phyloP scores from a whole-genome alignment of 2,888 invertebrate genomes.

The Hirtodrosophila histrioides region DNA sequence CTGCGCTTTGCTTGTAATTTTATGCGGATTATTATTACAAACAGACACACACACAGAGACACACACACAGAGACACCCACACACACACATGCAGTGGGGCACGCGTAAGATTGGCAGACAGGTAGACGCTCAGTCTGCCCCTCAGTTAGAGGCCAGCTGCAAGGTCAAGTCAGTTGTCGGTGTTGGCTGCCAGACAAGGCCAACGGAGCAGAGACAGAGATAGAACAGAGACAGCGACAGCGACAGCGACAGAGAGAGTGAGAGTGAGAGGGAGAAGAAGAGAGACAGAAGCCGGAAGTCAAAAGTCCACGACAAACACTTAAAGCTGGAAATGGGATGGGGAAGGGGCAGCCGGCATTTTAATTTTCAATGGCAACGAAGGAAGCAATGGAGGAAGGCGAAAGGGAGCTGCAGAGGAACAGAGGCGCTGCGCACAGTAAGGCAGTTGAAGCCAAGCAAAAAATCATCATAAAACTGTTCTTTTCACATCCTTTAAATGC shows the following conservation, averaged over 20 bases:
- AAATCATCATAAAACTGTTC: too few relatives aligned
- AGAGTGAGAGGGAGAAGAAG: slow-evolving; percentile 1
- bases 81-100: slow-evolving; percentile 32
- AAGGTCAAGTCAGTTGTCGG: slow-evolving; percentile 65
- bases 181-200: slow-evolving; percentile 50
- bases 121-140: slow-evolving; percentile 57
- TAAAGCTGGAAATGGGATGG: slow-evolving; percentile 30
- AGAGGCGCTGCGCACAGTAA: too few relatives aligned
- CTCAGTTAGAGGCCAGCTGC: slow-evolving; percentile 38
- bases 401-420: neutral
- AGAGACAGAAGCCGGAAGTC: slow-evolving; percentile 68
- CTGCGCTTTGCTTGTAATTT: slow-evolving; percentile 79
- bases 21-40: slow-evolving; percentile 82
- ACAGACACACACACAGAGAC: slow-evolving; percentile 44
- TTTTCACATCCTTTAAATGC: too few relatives aligned
- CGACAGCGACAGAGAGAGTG: neutral
- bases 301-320: slow-evolving; percentile 70
- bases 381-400: neutral
- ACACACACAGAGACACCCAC: slow-evolving; percentile 14
- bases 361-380: slow-evolving; percentile 51
- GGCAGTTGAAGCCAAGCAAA: too few relatives aligned
- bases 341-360: slow-evolving; percentile 47
- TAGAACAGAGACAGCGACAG: neutral
- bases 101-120: slow-evolving; percentile 69
- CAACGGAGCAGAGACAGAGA: slow-evolving; percentile 6